Evolutionary conservation across 2,797 vertebrate genomes (phyloP).

Genomic region (Vipera ursinii): DNA sequence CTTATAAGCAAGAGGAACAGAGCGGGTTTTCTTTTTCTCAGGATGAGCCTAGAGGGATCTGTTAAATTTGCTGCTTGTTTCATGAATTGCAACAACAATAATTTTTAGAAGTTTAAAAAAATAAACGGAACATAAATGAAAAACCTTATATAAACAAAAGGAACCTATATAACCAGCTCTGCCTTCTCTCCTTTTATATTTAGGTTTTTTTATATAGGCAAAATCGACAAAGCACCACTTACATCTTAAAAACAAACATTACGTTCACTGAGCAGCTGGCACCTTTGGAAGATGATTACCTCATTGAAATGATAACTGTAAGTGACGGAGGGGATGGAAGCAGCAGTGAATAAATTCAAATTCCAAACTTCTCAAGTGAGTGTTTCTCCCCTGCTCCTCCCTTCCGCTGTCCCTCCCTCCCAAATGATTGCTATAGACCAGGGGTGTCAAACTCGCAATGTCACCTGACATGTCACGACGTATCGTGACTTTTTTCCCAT

Average conservation of each 20-base stretch:
- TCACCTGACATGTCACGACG: too few relatives aligned
- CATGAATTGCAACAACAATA: fast-evolving
- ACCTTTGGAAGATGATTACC: conserved; percentile 83
- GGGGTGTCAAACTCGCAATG: too few relatives aligned
- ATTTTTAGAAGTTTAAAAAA: neutral
- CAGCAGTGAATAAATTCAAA: conserved; percentile 86
- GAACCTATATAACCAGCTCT: neutral
- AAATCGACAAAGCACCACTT: conserved; percentile 78
- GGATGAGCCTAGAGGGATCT: neutral
- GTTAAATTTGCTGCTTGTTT: neutral
- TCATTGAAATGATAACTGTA: conserved; percentile 86
- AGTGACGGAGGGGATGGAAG: conserved; percentile 85
- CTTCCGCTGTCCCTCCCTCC: neutral
- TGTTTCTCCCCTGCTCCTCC: conserved; percentile 7
- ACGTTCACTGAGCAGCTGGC: conserved; percentile 84
- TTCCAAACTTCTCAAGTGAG: conserved; percentile 89
- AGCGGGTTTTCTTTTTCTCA: neutral
- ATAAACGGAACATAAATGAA: neutral
- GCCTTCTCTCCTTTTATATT: conserved; percentile 32
- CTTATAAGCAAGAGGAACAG: neutral
- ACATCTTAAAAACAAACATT: conserved; percentile 84
- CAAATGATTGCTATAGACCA: neutral
- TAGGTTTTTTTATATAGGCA: conserved; percentile 84
- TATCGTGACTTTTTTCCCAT: too few relatives aligned
- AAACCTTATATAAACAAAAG: neutral